Evolutionary conservation across 2,797 vertebrate species (phyloP).

Genomic region (Hippoglossus hippoglossus): DNA sequence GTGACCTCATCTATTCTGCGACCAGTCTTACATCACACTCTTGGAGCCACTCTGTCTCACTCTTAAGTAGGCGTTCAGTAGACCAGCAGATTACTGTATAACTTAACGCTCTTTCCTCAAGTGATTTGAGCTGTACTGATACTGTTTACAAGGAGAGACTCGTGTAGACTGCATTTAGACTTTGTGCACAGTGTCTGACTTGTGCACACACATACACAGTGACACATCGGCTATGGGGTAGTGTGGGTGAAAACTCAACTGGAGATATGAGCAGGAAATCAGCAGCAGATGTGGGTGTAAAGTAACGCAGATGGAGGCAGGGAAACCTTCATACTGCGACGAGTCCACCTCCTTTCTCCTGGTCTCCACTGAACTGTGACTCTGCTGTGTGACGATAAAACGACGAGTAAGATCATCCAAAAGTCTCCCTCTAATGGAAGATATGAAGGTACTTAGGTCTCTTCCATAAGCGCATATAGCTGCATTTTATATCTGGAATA

Average conservation of each 20-base stretch:
- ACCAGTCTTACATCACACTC: slow-evolving; percentile 46
- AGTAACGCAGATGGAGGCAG: slow-evolving; percentile 48
- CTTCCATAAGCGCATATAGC: neutral
- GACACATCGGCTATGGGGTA: slow-evolving; percentile 48
- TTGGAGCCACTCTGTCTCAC: slow-evolving; percentile 58
- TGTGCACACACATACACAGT: slow-evolving; percentile 20
- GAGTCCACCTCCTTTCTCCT: slow-evolving; percentile 41
- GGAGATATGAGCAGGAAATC: slow-evolving; percentile 75
- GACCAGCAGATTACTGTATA: slow-evolving; percentile 51
- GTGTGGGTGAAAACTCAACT: slow-evolving; percentile 58
- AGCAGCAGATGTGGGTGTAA: slow-evolving; percentile 77
- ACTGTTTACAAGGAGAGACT: slow-evolving; percentile 41
- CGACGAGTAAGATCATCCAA: slow-evolving; percentile 25
- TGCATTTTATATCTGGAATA: neutral
- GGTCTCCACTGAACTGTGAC: slow-evolving; percentile 39
- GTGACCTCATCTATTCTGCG: slow-evolving; percentile 58
- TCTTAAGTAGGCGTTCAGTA: slow-evolving; percentile 52
- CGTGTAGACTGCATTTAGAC: slow-evolving; percentile 29
- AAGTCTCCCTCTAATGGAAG: slow-evolving; percentile 9
- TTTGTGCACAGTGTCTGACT: slow-evolving; percentile 28
- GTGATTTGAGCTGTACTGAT: slow-evolving; percentile 33
- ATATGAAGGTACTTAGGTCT: neutral
- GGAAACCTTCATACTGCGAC: slow-evolving; percentile 41
- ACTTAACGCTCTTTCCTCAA: slow-evolving; percentile 36
- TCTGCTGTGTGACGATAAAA: slow-evolving; percentile 13